Conservation (phyloP, 2,797 vertebrate genomes). For the Bovichtus variegatus region DNA sequence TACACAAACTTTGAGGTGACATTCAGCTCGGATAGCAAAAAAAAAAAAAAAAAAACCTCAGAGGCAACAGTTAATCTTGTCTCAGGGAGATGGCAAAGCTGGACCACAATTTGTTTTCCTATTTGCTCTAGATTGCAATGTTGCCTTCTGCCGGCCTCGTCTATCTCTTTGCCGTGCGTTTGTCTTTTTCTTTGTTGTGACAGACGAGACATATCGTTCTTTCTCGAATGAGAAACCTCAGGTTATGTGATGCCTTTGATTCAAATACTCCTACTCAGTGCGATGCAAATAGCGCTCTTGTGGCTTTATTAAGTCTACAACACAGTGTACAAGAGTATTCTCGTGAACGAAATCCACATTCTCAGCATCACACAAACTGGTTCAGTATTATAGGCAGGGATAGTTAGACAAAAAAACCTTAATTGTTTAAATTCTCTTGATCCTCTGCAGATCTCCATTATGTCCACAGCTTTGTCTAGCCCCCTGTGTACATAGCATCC, state of each 20-base stretch:
- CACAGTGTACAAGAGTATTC: neutral
- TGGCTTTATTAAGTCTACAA: neutral
- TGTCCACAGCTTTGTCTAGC: neutral
- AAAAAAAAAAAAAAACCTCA: neutral
- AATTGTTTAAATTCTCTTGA: neutral
- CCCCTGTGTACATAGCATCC: neutral
- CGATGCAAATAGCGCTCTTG: constrained; percentile 2
- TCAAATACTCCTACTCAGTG: neutral
- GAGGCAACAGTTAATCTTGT: constrained; percentile 36
- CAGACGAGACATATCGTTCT: constrained; percentile 25
- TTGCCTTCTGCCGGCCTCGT: constrained; percentile 32
- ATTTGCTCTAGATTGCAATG: constrained; percentile 59
- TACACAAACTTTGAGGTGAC: constrained; percentile 44
- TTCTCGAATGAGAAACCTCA: constrained; percentile 12
- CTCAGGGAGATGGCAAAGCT: constrained; percentile 30
- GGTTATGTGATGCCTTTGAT: constrained; percentile 20
- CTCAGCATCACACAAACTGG: neutral
- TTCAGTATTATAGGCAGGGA: neutral
- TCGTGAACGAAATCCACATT: neutral
- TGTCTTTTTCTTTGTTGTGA: constrained; percentile 50
- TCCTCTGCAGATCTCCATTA: neutral
- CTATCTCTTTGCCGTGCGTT: constrained; percentile 42
- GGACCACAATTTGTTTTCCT: constrained; percentile 65
- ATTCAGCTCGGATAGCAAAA: constrained; percentile 10
- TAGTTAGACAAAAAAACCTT: neutral